Conservation (phyloP, 2,888 invertebrate species). For the Strigamia maritima region DNA sequence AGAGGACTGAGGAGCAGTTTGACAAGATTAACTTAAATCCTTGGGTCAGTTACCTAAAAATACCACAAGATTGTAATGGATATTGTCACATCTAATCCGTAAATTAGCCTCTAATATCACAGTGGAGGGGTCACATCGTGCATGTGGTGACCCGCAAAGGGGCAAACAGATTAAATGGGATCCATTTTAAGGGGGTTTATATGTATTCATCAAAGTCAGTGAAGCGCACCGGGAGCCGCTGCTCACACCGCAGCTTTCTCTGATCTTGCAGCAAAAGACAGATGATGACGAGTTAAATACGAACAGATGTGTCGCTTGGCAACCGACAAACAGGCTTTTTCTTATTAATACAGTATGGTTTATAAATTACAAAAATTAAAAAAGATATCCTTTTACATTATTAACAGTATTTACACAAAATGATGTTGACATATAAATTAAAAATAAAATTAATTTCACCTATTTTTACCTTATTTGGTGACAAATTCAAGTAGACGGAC, state of each 20-base stretch:
- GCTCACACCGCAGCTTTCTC: not conserved
- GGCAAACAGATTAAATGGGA: conserved; percentile 8
- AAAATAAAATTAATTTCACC: too few species aligned
- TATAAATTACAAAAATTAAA: not conserved
- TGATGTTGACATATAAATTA: not conserved
- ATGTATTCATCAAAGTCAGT: conserved; percentile 22
- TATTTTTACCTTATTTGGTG: not conserved
- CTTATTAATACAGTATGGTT: not conserved
- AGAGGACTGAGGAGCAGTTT: not conserved
- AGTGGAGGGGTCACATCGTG: not conserved
- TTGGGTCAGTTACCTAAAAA: conserved; percentile 1
- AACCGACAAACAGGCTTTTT: not conserved
- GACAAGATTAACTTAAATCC: conserved; percentile 8
- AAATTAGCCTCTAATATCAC: not conserved
- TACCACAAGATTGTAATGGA: not conserved
- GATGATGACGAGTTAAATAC: conserved; percentile 11
- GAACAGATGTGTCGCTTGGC: conserved; percentile 20
- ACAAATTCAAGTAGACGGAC: not conserved
- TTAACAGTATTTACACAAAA: too few species aligned
- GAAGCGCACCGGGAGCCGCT: not conserved
- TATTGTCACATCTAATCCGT: not conserved
- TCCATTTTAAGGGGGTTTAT: not conserved
- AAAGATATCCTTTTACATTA: not conserved
- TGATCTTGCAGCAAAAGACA: not conserved
- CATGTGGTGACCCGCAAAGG: conserved; percentile 2